These are phyloP conservation scores for Cecropterus lyciades DNA, from an alignment of 1,140 invertebrate genomes.

Conservation along the genomic window DNA sequence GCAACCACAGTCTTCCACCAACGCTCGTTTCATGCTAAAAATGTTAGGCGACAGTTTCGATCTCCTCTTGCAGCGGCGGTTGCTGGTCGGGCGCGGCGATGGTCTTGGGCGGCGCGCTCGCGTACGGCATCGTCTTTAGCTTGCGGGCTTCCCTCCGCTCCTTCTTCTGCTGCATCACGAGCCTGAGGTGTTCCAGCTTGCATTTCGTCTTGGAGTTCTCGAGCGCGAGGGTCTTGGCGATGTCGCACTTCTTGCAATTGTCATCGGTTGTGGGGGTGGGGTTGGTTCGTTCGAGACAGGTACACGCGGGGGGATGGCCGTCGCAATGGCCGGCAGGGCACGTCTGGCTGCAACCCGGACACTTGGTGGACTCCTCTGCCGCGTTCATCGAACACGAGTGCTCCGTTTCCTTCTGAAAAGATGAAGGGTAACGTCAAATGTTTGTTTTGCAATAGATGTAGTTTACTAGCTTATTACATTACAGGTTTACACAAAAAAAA, in stretches of 20 bases:
- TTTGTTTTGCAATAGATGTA: too few species aligned
- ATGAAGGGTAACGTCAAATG: too few species aligned
- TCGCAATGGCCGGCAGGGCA: constrained; percentile 46
- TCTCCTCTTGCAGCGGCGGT: constrained; percentile 67
- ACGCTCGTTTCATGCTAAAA: too few species aligned
- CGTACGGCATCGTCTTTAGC: constrained; percentile 89
- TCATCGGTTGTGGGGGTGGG: constrained; percentile 47
- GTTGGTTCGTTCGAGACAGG: constrained; percentile 52
- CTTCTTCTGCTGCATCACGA: constrained; percentile 95
- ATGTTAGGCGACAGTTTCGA: constrained; percentile 77
- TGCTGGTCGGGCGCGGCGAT: constrained; percentile 55
- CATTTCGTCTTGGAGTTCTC: constrained; percentile 93
- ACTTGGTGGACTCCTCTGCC: constrained; percentile 57
- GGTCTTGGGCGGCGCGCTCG: constrained; percentile 70
- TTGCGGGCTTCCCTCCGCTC: constrained; percentile 92
- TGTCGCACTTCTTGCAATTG: constrained; percentile 73
- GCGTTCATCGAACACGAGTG: constrained; percentile 51
- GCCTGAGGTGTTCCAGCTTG: constrained; percentile 93
- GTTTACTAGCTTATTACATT: too few species aligned
- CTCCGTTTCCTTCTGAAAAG: constrained; percentile 72
- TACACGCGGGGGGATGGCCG: constrained; percentile 59
- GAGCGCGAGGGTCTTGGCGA: constrained; percentile 83
- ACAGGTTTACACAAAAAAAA: too few species aligned
- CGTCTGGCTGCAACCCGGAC: constrained; percentile 55
- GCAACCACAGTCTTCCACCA: too few species aligned